Percentiles rank a stretch among this genome's conserved stretches.
Evolutionary conservation across 2,888 invertebrate species (phyloP).

Genomic region (Ochropleura leucogaster): DNA sequence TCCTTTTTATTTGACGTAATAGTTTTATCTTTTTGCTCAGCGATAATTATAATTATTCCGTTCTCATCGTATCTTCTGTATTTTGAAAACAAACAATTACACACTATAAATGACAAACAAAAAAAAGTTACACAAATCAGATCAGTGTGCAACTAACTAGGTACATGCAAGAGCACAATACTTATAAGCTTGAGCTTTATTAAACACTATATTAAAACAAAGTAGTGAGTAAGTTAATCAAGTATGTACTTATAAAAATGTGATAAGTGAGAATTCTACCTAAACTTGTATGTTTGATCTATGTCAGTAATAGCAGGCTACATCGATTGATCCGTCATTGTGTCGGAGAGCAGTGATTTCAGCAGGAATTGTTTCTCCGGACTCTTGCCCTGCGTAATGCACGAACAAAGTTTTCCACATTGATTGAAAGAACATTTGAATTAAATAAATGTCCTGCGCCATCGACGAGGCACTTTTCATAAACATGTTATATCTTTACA

Average conservation of each 20-base stretch:
- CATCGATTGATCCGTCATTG: conserved; percentile 80
- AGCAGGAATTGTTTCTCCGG: conserved; percentile 73
- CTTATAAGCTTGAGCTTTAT: no score
- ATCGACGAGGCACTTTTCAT: not conserved
- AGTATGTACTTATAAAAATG: not conserved
- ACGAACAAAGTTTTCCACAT: conserved; percentile 15
- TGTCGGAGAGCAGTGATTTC: conserved; percentile 77
- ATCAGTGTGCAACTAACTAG: no score
- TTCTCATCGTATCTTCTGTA: not conserved
- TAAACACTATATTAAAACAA: no score
- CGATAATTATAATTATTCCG: not conserved
- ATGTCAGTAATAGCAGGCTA: conserved; percentile 62
- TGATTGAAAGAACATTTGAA: conserved; percentile 36
- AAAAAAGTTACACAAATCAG: no score
- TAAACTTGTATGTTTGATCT: conserved; percentile 44
- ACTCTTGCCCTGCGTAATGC: conserved; percentile 45
- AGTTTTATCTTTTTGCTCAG: not conserved
- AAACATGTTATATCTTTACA: not conserved
- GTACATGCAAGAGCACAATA: no score
- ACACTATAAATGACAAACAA: no score
- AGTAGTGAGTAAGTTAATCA: no score
- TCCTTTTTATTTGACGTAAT: not conserved
- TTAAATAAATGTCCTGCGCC: conserved; percentile 1
- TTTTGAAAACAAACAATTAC: not conserved
- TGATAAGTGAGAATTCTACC: conserved; percentile 29